Conservation (phyloP, 2,888 invertebrate species). For the Diploptera punctata region DNA sequence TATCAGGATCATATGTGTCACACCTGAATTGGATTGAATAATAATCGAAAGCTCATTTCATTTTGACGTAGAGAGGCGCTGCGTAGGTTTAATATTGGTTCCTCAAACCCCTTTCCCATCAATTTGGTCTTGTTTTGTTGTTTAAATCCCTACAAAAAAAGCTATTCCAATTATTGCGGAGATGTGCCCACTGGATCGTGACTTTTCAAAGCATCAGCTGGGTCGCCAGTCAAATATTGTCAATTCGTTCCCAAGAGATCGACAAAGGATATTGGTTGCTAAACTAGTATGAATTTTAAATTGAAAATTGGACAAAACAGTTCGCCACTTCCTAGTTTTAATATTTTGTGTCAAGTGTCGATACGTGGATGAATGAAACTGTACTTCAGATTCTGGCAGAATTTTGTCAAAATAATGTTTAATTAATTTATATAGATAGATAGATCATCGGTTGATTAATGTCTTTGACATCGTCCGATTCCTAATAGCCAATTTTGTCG, state of each 20-base stretch:
- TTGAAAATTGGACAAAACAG: neutral
- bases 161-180: constrained; percentile 28
- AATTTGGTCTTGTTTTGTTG: neutral
- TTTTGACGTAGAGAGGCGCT: too few relatives aligned
- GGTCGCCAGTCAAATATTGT: neutral
- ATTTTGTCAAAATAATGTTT: too few relatives aligned
- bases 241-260: neutral
- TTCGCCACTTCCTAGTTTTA: neutral
- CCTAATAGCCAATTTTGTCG: too few relatives aligned
- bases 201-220: neutral
- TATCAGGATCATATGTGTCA: too few relatives aligned
- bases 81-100: too few relatives aligned
- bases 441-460: too few relatives aligned
- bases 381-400: too few relatives aligned
- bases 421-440: too few relatives aligned
- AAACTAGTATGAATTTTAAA: neutral
- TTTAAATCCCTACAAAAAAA: neutral
- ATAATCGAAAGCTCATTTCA: neutral
- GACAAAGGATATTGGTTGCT: neutral
- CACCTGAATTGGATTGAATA: constrained; percentile 4
- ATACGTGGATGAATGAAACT: too few relatives aligned
- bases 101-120: neutral
- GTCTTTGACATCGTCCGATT: too few relatives aligned
- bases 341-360: too few relatives aligned
- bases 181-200: constrained; percentile 27